Percentiles rank a stretch among this genome's conserved stretches.
These are phyloP conservation scores for Charadrius vociferus DNA, from an alignment of 2,113 vertebrate species.

Conservation along the genomic window DNA sequence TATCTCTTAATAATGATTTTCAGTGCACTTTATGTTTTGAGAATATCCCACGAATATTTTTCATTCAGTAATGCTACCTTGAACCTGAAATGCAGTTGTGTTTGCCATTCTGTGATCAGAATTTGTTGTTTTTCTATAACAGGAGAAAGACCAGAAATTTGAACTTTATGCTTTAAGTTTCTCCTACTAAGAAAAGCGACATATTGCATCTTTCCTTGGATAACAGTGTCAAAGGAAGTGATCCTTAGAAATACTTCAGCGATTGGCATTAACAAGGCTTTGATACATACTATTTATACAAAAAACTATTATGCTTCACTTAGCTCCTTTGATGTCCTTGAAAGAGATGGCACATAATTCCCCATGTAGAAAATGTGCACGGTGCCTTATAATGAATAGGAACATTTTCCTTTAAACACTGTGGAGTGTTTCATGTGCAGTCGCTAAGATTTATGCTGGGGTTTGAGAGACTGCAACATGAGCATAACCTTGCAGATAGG, in stretches of 20 bases:
- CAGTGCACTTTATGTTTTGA: neutral
- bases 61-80: neutral
- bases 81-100: neutral
- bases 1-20: neutral
- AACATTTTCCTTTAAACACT: neutral
- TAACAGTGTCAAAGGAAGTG: constrained; percentile 22
- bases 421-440: neutral
- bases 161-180: neutral
- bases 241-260: constrained; percentile 7
- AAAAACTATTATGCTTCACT: constrained; percentile 4
- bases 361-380: neutral
- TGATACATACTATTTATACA: neutral
- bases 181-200: neutral
- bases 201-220: neutral
- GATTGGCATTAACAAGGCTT: constrained; percentile 18
- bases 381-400: neutral
- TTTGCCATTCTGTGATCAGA: neutral
- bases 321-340: constrained; percentile 45
- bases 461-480: neutral
- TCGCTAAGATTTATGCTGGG: neutral
- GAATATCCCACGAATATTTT: neutral
- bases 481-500: neutral
- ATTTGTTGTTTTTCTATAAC: neutral
- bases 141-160: neutral
- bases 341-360: constrained; percentile 12